phyloP scores from a whole-genome alignment of 2,888 invertebrate genomes.

The Beris morrisii region DNA sequence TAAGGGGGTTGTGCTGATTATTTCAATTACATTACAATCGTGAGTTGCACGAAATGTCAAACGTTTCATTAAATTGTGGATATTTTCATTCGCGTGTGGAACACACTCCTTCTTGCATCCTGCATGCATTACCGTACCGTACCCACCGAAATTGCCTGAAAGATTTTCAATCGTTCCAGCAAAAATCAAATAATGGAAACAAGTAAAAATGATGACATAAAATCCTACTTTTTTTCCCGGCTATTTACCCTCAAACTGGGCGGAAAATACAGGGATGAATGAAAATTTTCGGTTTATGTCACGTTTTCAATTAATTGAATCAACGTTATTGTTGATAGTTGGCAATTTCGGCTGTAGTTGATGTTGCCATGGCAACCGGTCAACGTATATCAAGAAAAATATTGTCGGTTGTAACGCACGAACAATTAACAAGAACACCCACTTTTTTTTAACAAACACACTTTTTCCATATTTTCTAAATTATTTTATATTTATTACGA shows the following conservation, averaged over 20 bases:
- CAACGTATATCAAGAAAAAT: too few relatives aligned
- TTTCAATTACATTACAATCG: not conserved
- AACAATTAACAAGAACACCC: not conserved
- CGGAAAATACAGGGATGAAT: slow-evolving; percentile 6
- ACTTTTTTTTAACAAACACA: slow-evolving; percentile 6
- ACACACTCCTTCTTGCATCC: too few relatives aligned
- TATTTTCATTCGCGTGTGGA: too few relatives aligned
- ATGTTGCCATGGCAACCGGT: slow-evolving; percentile 21
- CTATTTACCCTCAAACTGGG: not conserved
- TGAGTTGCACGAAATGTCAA: slow-evolving; percentile 6
- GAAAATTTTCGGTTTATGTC: slow-evolving; percentile 35
- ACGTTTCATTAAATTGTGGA: not conserved
- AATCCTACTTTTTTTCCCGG: too few relatives aligned
- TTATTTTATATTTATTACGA: not conserved
- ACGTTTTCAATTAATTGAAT: slow-evolving; percentile 40
- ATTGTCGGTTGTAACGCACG: too few relatives aligned
- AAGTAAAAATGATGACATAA: too few relatives aligned
- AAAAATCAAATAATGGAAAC: too few relatives aligned
- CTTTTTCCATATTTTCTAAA: not conserved
- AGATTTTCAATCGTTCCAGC: too few relatives aligned
- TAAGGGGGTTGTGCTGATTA: not conserved
- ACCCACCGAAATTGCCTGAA: too few relatives aligned
- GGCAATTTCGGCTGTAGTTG: slow-evolving; percentile 15
- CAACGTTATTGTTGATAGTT: slow-evolving; percentile 28
- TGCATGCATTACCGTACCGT: too few relatives aligned